phyloP scores from a whole-genome alignment of 2,113 vertebrate species.

The Oreochromis niloticus region DNA sequence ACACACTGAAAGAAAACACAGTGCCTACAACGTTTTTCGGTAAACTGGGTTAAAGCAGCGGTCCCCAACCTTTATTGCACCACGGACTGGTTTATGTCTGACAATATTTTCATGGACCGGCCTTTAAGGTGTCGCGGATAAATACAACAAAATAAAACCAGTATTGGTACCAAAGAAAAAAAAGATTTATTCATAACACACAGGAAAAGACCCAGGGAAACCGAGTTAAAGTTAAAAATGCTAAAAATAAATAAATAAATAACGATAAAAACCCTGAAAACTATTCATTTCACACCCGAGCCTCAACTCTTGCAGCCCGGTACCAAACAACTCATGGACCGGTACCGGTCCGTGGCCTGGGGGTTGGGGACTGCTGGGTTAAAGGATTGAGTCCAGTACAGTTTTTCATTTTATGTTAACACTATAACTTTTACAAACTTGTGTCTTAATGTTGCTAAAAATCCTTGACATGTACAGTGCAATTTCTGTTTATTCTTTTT shows the following conservation, averaged over 20 bases:
- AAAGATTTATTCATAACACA: neutral
- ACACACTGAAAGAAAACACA: neutral
- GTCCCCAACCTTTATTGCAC: neutral
- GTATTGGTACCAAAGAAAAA: neutral
- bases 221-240: too few relatives aligned
- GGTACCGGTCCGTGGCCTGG: neutral
- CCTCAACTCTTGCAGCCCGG: neutral
- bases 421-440: neutral
- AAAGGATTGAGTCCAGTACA: neutral
- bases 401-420: neutral
- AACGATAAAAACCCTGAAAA: too few relatives aligned
- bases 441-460: neutral
- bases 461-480: neutral
- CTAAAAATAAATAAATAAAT: too few relatives aligned
- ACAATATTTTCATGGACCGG: neutral
- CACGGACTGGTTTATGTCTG: neutral
- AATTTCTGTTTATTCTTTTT: neutral
- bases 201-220: rapidly evolving
- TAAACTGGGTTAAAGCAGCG: neutral
- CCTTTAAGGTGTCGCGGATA: neutral
- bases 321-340: neutral
- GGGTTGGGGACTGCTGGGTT: neutral
- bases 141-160: neutral
- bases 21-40: neutral
- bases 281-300: too few relatives aligned